Evolutionary conservation across 2,113 vertebrate genomes (phyloP), one percentile per base, ranked within the genome.

Genomic region (Cololabis saira): DNA sequence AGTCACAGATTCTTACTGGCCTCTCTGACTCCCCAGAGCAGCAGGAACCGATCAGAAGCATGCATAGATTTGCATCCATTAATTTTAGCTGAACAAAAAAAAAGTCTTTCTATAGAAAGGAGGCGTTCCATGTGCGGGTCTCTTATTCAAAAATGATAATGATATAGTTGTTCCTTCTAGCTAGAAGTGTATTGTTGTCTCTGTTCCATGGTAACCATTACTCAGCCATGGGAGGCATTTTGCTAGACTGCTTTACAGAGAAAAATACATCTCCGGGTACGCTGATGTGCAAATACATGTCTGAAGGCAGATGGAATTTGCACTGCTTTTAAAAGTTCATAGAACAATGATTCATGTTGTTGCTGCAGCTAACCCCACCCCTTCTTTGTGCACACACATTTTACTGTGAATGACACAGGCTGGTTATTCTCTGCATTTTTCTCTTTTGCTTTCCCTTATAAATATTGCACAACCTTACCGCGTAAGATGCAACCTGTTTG

Each of bases 1-100:
- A 65, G 47, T 24, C 16, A 1, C 16, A 51, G 52, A 58, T 57
- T 57, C 59, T 58, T 55, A 3, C 45, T 7, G 9, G 52, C 43
- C 67, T 12, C 48, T 50, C 41, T 73, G 47, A 67, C 58, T 74
- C 78, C 74, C 67, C 58, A 77, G 67, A 77, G 83, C 80, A 83
- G 67, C 81, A 50, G 67, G 44, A 27, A 19, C 40, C 57, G 60
- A 71, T 82, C 68, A 81, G 61, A 90, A 67, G 76, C 80, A 87
- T 86, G 82, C 85, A 87, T 88, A 84, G n/a, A 89, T 91, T 92
- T 81, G 87, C 84, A 89, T 87, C 68, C 30, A 86, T 88, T 89
- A 81, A 80, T 71, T 76, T 83, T 74, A 53, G 52, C 52, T 60
- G 51, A 45, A 55, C 57, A 57, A 66, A 57, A 55, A 74, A 62